These are phyloP conservation scores for Nomada hirtipes DNA, from an alignment of 2,888 invertebrate genomes.

Conservation along the genomic window DNA sequence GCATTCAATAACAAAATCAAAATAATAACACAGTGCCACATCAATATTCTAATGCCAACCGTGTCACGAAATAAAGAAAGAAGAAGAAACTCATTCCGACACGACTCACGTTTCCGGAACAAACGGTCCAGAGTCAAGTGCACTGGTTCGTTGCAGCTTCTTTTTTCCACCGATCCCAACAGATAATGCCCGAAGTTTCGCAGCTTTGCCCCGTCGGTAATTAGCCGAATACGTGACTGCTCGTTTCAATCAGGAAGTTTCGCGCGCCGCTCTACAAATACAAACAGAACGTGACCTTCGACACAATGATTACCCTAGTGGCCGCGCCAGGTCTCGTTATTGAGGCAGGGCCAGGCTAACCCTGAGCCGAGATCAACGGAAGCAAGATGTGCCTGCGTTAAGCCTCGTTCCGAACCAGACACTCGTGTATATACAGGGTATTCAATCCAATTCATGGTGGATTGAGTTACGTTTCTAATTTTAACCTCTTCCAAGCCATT, in stretches of 20 bases:
- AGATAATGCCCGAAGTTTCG: neutral
- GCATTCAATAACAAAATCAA: too few relatives aligned
- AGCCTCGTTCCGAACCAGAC: neutral
- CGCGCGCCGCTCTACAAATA: slow-evolving; percentile 29
- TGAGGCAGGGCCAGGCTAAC: slow-evolving; percentile 20
- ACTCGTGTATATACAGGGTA: too few relatives aligned
- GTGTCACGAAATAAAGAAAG: neutral
- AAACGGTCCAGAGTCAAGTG: neutral
- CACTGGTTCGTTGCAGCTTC: neutral
- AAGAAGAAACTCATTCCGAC: neutral
- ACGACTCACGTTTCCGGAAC: neutral
- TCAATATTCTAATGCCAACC: too few relatives aligned
- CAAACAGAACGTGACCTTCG: slow-evolving; percentile 33
- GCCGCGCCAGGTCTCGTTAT: slow-evolving; percentile 1
- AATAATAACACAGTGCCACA: too few relatives aligned
- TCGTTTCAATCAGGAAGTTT: slow-evolving; percentile 27
- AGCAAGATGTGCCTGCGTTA: slow-evolving; percentile 27
- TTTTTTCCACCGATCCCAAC: neutral
- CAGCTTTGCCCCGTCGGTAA: slow-evolving; percentile 2
- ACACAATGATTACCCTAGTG: slow-evolving; percentile 11
- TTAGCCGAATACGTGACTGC: slow-evolving; percentile 41
- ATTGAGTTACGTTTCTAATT: too few relatives aligned
- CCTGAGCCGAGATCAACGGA: neutral
- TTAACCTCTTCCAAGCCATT: too few relatives aligned
- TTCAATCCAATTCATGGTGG: too few relatives aligned